Percentiles rank a stretch among this genome's conserved stretches.
Evolutionary conservation across 2,113 vertebrate genomes (phyloP).

Genomic region (Callocephalon fimbriatum): DNA sequence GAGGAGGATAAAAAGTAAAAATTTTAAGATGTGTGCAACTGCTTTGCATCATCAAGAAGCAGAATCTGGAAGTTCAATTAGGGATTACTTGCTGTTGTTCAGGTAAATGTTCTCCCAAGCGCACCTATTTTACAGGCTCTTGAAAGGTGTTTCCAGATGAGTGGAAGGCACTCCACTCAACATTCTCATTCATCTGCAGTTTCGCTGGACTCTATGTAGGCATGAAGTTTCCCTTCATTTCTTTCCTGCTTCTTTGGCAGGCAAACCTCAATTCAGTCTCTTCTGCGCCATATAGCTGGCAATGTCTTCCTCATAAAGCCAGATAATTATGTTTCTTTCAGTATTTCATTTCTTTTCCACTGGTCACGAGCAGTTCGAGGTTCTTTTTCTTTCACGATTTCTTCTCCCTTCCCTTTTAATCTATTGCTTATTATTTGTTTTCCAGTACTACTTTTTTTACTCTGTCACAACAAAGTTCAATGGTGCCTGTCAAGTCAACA

Average conservation of each 20-base stretch:
- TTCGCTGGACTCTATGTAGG: neutral
- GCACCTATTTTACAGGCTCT: conserved; percentile 35
- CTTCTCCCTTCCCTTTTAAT: neutral
- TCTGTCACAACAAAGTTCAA: neutral
- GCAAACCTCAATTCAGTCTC: neutral
- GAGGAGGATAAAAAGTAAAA: conserved; percentile 46
- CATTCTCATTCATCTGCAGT: conserved; percentile 19
- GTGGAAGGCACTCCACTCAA: neutral
- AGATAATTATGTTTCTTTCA: neutral
- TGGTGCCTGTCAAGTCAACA: neutral
- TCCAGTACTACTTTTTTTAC: neutral
- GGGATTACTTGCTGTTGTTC: conserved; percentile 55
- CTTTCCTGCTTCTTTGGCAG: neutral
- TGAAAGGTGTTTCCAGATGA: conserved; percentile 15
- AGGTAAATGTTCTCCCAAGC: conserved; percentile 61
- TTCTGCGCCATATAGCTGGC: neutral
- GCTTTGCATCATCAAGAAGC: conserved; percentile 61
- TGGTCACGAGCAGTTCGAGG: neutral
- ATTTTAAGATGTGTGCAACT: conserved; percentile 54
- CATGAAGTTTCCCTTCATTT: neutral
- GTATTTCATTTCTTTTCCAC: neutral
- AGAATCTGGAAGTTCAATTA: conserved; percentile 65
- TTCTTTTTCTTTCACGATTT: neutral
- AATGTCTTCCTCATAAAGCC: neutral
- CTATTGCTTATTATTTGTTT: neutral